Base-by-base conservation (phyloP, 2,113 vertebrate species). In the Laticauda colubrina region DNA sequence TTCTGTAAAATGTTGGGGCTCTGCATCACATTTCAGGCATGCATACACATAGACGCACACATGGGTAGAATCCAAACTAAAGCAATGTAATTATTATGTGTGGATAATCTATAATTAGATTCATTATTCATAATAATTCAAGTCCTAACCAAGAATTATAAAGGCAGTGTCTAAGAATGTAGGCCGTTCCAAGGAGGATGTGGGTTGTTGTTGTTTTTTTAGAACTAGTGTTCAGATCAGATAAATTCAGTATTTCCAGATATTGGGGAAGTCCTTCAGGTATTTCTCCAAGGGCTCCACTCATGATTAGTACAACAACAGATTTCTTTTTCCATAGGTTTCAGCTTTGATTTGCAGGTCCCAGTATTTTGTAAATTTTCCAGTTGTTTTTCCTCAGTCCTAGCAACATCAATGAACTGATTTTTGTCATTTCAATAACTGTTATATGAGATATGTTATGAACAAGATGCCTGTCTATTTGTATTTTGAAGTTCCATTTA, bases 1-100 rank as follows among this genome's bases (percentile, higher is more conserved):
- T 97, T 94, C 95, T 97, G 97, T 96, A 97, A 97, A 81, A 97
- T 93, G 93, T 89, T 94, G 95, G 96, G 95, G 95, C 95, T 97
- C 94, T 94, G 94, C 97, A 97, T 93, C 95, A 96, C 95, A 97
- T 97, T 97, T 96, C 96, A 97, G 92, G 94, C 1, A 81, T 81
- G 75, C 75, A 81, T 9, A 43, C 6, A 43, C 34, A 81, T 0
- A 81, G 18, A 81, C 75, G 1, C 75, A 21, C 88, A 92, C 64
- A 92, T 0, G 2, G 96, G 95, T 92, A 94, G 96, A 96, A 97
- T 96, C 94, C 93, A 96, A 97, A 95, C 91, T 95, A 96, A 97
- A 96, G 92, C 94, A 95, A 93, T 51, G 18, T 9, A 43, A 21
- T 39, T 39, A 69, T 81, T 81, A 69, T 69, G 61, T n/a, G 64